A percentile compares a stretch with the other conserved stretches of the same genome.
These are phyloP conservation scores for Drosophila oshimai DNA, from an alignment of 1,140 invertebrate genomes.

Conservation along the genomic window DNA sequence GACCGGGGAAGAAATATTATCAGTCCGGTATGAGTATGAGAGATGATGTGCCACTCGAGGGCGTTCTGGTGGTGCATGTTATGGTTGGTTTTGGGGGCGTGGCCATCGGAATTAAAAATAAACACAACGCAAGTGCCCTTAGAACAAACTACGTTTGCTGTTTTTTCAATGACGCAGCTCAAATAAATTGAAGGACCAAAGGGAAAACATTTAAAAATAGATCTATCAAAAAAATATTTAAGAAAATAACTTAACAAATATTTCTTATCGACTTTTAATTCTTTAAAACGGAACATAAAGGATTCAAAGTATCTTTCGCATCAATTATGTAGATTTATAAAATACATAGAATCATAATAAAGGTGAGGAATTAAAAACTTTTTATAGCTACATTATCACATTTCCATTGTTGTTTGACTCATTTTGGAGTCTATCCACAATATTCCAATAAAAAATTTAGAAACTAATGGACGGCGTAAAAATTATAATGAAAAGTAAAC, in stretches of 20 bases:
- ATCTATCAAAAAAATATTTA: background rate
- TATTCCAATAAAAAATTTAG: no score
- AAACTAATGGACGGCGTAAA: background rate
- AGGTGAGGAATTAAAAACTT: no score
- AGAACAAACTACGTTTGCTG: conserved; percentile 13
- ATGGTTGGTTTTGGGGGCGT: conserved; percentile 48
- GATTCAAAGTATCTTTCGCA: no score
- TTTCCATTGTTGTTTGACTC: no score
- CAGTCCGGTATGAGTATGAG: conserved; percentile 21
- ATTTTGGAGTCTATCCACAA: no score
- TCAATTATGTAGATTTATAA: no score
- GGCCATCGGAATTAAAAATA: conserved; percentile 29
- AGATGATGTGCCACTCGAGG: conserved; percentile 20
- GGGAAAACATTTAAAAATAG: background rate
- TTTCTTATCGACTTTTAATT: no score
- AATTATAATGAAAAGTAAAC: background rate
- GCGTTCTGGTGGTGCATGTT: conserved; percentile 46
- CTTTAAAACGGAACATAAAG: no score
- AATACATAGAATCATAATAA: no score
- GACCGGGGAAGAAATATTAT: conserved; percentile 23
- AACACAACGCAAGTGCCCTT: conserved; percentile 1
- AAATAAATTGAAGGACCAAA: background rate
- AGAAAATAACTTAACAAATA: no score
- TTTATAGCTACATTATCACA: no score
- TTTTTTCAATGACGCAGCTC: conserved; percentile 24